Percentiles rank a stretch among this genome's conserved stretches.
Evolutionary conservation across 2,113 vertebrate species (phyloP).

Genomic region (Hemiprocne comata): DNA sequence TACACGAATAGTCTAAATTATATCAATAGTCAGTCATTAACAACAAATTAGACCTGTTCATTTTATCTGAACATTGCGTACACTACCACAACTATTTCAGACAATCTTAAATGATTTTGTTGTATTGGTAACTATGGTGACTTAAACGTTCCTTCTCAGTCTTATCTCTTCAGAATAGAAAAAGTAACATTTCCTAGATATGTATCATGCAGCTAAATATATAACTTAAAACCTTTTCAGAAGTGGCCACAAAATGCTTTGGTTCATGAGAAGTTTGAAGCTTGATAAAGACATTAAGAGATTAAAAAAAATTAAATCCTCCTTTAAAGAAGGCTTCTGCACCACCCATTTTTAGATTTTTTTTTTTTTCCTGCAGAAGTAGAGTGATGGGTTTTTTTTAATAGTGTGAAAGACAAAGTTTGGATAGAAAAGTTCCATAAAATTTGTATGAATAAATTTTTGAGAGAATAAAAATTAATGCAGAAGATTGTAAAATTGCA

Average conservation of each 20-base stretch:
- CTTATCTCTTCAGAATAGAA: accelerated
- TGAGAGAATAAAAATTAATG: neutral
- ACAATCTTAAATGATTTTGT: neutral
- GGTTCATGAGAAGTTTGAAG: neutral
- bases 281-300: neutral
- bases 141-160: neutral
- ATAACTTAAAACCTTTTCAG: neutral
- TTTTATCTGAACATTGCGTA: neutral
- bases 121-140: neutral
- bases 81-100: too few relatives aligned
- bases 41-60: neutral
- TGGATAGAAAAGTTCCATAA: neutral
- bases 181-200: neutral
- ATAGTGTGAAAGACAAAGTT: neutral
- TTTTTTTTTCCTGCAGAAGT: neutral
- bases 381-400: neutral
- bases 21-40: neutral
- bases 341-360: accelerated
- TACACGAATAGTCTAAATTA: accelerated
- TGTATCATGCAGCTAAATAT: neutral
- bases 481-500: neutral
- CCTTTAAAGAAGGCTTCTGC: neutral
- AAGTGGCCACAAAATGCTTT: neutral
- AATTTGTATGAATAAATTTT: neutral
- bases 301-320: neutral